Base-by-base conservation (phyloP, 2,113 vertebrate species). In the Vimba vimba region DNA sequence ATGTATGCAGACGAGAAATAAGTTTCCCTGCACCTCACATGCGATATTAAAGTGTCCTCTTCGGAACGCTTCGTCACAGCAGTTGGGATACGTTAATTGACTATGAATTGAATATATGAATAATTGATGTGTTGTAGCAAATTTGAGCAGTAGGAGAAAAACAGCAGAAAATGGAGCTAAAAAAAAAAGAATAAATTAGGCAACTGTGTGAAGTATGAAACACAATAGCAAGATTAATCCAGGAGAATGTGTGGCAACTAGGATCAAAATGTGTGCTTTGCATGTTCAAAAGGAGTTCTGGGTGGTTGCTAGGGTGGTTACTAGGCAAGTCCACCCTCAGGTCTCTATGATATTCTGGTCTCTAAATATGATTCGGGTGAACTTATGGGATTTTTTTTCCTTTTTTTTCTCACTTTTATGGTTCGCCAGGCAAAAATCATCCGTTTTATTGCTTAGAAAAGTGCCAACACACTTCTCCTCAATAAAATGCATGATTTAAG, bases 81-180 rank as follows among this genome's bases (percentile, higher is more conserved):
- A 17, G 81, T 83, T 19, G 50, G 81, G 66, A 83, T 19, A 59
- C 50, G 50, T 83, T 83, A 71, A 83, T 83, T 83, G 81, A 83
- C 81, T 57, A 73, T 83, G 68, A 83, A 73, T 83, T 83, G 68
- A 83, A 83, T 73, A 57, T 73, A 83, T 83, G 81, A 73, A 83
- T 83, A 83, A 83, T 83, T 83, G 81, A 73, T 83, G 81, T 71
- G 33, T 57, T 71, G 81, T 83, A 57, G 50, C 77, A 60, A 80
- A 79, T 68, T 79, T 36, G 23, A 55, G 47, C 59, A 43, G 21
- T 39, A 30, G 84, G 43, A 86, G 84, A 73, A 80, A 43, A 71
- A 57, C 60, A 60, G 77, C 33, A 73, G 50, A 59, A 25, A 55
- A 55, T 43, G 33, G 45, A 17, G n/a, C 81, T 69, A 39, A 23